phyloP scores from a whole-genome alignment of 2,113 vertebrate genomes.

The Fregata magnificens region DNA sequence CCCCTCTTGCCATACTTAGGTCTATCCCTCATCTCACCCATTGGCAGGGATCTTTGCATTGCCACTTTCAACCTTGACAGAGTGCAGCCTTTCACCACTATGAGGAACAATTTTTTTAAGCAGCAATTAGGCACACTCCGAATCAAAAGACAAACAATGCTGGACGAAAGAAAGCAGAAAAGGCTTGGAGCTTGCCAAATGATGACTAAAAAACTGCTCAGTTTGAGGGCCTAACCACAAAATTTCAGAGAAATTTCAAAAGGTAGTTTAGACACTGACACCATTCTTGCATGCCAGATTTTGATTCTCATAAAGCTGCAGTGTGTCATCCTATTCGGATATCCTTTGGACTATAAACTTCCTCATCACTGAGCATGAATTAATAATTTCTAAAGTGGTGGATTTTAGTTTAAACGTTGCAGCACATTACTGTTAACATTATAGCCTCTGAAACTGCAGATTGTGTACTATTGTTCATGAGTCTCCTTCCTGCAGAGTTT shows the following conservation, averaged over 20 bases:
- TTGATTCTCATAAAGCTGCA: neutral
- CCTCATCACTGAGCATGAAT: neutral
- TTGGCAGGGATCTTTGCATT: accelerated
- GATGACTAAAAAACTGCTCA: neutral
- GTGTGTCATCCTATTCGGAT: neutral
- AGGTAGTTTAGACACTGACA: neutral
- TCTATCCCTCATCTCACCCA: neutral
- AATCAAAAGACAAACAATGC: neutral
- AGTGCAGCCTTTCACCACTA: neutral
- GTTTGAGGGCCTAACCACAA: neutral
- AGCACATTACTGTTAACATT: constrained; percentile 14
- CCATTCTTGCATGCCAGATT: neutral
- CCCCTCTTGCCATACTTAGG: neutral
- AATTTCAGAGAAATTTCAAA: neutral
- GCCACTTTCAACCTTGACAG: neutral
- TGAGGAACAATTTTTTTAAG: neutral
- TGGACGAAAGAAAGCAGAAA: neutral
- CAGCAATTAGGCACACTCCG: neutral
- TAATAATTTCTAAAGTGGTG: neutral
- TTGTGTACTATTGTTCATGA: neutral
- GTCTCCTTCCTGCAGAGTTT: constrained; percentile 57
- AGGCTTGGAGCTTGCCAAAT: neutral
- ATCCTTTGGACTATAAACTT: neutral
- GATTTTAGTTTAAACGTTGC: neutral
- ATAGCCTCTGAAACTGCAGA: constrained; percentile 14